A percentile compares a stretch with the other conserved stretches of the same genome.
phyloP scores from a whole-genome alignment of 2,888 invertebrate species.

The Baccha elongata region DNA sequence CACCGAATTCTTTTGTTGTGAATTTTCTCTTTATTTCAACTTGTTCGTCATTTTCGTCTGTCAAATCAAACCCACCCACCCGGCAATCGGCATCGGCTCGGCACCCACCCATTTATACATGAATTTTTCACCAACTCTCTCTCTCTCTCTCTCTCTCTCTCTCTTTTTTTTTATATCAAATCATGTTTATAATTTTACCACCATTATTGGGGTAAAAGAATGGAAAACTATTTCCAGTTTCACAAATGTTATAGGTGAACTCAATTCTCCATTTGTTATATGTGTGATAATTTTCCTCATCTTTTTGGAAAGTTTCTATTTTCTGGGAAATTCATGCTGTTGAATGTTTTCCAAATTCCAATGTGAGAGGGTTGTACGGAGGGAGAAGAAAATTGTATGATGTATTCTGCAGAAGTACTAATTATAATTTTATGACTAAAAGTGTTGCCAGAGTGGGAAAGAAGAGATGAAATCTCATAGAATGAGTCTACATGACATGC shows the following conservation, averaged over 20 bases:
- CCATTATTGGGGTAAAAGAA: constrained; percentile 36
- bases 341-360: constrained; percentile 45
- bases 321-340: constrained; percentile 23
- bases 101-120: too few species aligned
- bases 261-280: constrained; percentile 45
- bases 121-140: constrained; percentile 15
- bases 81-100: too few species aligned
- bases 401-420: constrained; percentile 11
- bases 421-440: constrained; percentile 17
- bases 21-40: constrained; percentile 1
- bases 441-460: constrained; percentile 19
- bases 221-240: constrained; percentile 35
- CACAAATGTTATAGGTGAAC: constrained; percentile 7
- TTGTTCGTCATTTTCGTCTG: not conserved
- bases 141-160: constrained; percentile 1
- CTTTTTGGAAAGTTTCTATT: too few species aligned
- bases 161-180: constrained; percentile 4
- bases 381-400: not conserved
- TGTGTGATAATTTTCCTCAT: too few species aligned
- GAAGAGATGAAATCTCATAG: not conserved
- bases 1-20: constrained; percentile 16
- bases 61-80: too few species aligned
- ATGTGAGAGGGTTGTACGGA: constrained; percentile 3
- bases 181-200: constrained; percentile 30
- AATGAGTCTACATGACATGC: not conserved